These are phyloP conservation scores for Eurypyga helias DNA, from an alignment of 2,113 vertebrate species.

Conservation along the genomic window DNA sequence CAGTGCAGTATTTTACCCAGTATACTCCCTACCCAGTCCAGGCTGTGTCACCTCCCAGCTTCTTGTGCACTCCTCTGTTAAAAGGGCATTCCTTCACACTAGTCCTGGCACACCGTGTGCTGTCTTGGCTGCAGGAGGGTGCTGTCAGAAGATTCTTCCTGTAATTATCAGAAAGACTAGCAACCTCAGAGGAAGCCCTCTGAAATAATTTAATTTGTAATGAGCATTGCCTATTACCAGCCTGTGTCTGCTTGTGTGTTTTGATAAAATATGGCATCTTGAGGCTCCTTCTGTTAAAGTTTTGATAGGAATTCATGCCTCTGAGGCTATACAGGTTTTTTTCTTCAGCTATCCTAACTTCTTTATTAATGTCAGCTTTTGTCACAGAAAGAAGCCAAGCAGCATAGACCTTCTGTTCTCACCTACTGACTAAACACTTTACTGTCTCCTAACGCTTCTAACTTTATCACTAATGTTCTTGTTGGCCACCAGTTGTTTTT, in stretches of 20 bases:
- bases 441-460: neutral
- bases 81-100: neutral
- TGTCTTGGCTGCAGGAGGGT: neutral
- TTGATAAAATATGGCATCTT: neutral
- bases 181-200: neutral
- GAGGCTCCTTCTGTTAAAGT: neutral
- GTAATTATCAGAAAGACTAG: neutral
- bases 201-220: neutral
- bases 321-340: neutral
- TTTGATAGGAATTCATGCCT: neutral
- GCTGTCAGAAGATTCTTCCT: neutral
- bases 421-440: neutral
- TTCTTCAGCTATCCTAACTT: neutral
- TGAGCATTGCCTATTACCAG: neutral
- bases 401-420: neutral
- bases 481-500: neutral
- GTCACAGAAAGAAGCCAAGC: neutral
- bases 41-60: neutral
- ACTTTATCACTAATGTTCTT: neutral
- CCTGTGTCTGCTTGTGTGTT: neutral
- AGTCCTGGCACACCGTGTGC: neutral
- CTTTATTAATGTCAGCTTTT: neutral
- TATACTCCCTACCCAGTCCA: neutral
- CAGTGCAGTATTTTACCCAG: neutral
- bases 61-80: neutral